These are phyloP conservation scores for Lucifuga dentata DNA, from an alignment of 2,113 vertebrate species.

Conservation along the genomic window DNA sequence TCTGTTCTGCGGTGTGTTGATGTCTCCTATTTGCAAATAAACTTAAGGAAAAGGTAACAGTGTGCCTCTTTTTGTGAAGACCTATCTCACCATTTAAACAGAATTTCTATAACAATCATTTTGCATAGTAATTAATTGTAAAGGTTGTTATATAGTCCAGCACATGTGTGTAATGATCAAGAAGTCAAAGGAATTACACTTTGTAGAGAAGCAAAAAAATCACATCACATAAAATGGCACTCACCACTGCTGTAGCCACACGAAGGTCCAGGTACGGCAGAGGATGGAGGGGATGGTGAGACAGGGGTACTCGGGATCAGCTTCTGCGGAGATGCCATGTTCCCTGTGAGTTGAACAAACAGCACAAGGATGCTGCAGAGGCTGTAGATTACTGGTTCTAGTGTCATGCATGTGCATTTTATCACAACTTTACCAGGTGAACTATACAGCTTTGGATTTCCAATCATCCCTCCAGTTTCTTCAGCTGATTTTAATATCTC, in stretches of 20 bases:
- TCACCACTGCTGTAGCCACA: constrained; percentile 45
- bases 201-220: background rate
- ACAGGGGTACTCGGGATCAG: constrained; percentile 2
- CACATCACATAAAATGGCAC: constrained; percentile 24
- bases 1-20: too few relatives aligned
- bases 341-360: constrained; percentile 44
- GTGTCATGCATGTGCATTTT: constrained; percentile 1
- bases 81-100: too few relatives aligned
- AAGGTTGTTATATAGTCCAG: too few relatives aligned
- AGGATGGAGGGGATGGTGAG: constrained; percentile 1
- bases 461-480: constrained; percentile 84
- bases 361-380: background rate
- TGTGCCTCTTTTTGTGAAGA: too few relatives aligned
- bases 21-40: too few relatives aligned
- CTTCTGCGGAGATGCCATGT: constrained; percentile 25
- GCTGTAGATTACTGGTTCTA: background rate
- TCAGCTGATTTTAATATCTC: constrained; percentile 85
- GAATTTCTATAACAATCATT: too few relatives aligned
- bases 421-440: constrained; percentile 79
- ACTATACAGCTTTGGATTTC: constrained; percentile 83
- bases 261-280: constrained; percentile 50
- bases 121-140: too few relatives aligned
- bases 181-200: background rate
- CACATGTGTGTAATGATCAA: background rate
- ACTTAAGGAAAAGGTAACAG: too few relatives aligned